These are phyloP conservation scores for Cephus pygmeus DNA, from an alignment of 2,888 invertebrate species.

Conservation along the genomic window DNA sequence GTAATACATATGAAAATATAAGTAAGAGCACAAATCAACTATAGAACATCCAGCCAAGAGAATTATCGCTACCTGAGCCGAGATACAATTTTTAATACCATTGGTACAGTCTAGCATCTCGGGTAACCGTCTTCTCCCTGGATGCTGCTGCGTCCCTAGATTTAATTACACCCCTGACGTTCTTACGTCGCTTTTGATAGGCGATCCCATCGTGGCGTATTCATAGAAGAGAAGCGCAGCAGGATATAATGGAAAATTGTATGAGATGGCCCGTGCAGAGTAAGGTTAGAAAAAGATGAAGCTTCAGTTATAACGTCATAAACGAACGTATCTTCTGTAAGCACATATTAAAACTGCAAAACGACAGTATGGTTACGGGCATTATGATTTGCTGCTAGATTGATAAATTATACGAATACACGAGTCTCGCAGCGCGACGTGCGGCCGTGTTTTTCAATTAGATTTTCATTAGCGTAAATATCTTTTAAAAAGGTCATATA, in stretches of 20 bases:
- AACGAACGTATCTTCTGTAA: background rate
- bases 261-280: background rate
- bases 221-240: background rate
- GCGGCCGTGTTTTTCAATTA: too few species aligned
- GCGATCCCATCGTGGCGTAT: background rate
- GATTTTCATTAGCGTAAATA: too few species aligned
- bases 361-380: too few species aligned
- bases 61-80: background rate
- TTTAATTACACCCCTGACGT: background rate
- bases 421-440: too few species aligned
- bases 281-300: background rate
- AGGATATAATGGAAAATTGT: background rate
- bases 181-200: background rate
- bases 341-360: too few species aligned
- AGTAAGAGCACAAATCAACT: background rate
- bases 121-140: background rate
- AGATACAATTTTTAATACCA: background rate
- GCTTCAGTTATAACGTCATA: background rate
- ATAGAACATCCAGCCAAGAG: background rate
- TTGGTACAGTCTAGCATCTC: background rate
- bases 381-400: too few species aligned
- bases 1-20: background rate
- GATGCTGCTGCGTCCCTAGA: background rate
- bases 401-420: too few species aligned
- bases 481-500: too few species aligned